Conservation (phyloP, 2,797 vertebrate species). For the Taeniopygia guttata region DNA sequence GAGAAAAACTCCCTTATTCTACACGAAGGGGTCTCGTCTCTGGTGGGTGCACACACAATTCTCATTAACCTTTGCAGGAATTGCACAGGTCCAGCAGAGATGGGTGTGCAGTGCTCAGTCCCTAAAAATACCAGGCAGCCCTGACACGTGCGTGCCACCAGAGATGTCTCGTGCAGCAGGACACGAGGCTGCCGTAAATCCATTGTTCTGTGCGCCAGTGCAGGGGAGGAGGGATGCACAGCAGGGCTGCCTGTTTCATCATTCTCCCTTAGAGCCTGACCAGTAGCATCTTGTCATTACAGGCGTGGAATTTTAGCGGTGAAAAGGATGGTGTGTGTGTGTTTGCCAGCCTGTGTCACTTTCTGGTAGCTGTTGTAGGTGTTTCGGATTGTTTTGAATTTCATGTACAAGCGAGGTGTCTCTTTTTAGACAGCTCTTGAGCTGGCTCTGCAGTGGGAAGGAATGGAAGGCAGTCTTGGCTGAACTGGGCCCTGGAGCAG, state of each 20-base stretch:
- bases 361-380: not conserved
- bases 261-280: slow-evolving; percentile 9
- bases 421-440: slow-evolving; percentile 1
- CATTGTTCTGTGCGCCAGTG: not conserved
- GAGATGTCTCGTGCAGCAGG: not conserved
- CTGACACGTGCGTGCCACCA: not conserved
- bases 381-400: not conserved
- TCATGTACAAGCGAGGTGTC: slow-evolving; percentile 24
- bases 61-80: slow-evolving; percentile 47
- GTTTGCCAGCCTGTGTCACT: not conserved
- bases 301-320: not conserved
- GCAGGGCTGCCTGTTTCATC: not conserved
- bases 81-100: not conserved
- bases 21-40: not conserved
- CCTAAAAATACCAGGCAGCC: not conserved
- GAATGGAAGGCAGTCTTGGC: not conserved
- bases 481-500: not conserved
- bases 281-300: not conserved
- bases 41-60: not conserved
- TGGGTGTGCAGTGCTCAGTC: not conserved
- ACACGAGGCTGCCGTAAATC: too few relatives aligned
- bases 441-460: not conserved
- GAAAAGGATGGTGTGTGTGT: not conserved
- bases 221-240: slow-evolving; percentile 11
- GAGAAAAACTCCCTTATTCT: slow-evolving; percentile 32